Evolutionary conservation across 2,888 invertebrate genomes (phyloP).

Genomic region (Agriopis marginaria): DNA sequence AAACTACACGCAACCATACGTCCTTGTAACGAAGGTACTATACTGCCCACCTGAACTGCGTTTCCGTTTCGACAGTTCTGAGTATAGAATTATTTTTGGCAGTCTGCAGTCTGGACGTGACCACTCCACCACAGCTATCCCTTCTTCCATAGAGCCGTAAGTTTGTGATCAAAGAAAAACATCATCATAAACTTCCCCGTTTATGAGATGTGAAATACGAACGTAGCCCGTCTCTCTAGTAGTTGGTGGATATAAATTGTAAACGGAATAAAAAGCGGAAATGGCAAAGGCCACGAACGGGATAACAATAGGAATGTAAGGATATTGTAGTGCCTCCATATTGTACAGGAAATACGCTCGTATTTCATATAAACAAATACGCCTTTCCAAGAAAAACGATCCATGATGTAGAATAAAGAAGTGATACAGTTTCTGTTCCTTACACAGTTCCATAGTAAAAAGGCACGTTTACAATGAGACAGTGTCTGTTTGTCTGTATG

Average conservation of each 20-base stretch:
- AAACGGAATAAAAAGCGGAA: slow-evolving; percentile 57
- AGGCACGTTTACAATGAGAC: too few relatives aligned
- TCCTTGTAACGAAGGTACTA: too few relatives aligned
- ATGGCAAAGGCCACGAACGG: slow-evolving; percentile 61
- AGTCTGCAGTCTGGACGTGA: too few relatives aligned
- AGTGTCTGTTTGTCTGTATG: neutral
- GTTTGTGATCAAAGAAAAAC: too few relatives aligned
- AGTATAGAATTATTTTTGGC: too few relatives aligned
- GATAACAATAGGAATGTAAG: slow-evolving; percentile 61
- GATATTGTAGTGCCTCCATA: slow-evolving; percentile 58
- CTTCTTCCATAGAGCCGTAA: too few relatives aligned
- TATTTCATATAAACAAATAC: slow-evolving; percentile 58
- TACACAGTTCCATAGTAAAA: neutral
- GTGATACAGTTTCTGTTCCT: neutral
- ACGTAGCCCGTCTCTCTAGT: slow-evolving; percentile 12
- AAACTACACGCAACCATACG: too few relatives aligned
- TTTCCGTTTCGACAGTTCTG: too few relatives aligned
- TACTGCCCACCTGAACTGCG: too few relatives aligned
- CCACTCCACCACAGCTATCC: too few relatives aligned
- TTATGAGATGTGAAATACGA: too few relatives aligned
- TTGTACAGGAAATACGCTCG: slow-evolving; percentile 52
- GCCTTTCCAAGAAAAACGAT: slow-evolving; percentile 15
- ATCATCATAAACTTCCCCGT: too few relatives aligned
- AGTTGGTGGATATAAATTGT: slow-evolving; percentile 54
- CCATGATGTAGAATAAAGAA: slow-evolving; percentile 1